Percentiles rank a stretch among this genome's conserved stretches.
phyloP scores from a whole-genome alignment of 2,113 vertebrate genomes.

The Bothrops jararaca region DNA sequence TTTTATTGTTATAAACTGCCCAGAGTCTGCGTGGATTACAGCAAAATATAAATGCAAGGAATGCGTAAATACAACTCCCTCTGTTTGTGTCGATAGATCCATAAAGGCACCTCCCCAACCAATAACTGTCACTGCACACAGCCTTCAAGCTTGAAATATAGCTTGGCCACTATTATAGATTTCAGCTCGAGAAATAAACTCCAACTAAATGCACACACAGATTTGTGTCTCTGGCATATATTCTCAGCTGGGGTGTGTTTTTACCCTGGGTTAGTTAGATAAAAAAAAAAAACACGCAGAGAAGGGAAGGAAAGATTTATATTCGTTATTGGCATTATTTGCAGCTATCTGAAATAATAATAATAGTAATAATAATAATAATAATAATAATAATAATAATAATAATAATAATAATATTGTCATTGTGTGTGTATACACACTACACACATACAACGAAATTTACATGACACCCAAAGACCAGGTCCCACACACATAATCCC shows the following conservation, averaged over 20 bases:
- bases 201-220: background rate
- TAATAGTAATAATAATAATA: too few relatives aligned
- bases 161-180: background rate
- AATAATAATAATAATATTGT: too few relatives aligned
- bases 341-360: background rate
- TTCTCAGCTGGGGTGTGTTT: background rate
- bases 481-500: too few relatives aligned
- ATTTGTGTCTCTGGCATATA: background rate
- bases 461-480: too few relatives aligned
- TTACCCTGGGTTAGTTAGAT: background rate
- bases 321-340: background rate
- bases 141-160: background rate
- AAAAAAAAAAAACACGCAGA: too few relatives aligned
- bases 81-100: background rate
- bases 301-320: too few relatives aligned
- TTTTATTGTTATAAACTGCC: background rate
- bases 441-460: too few relatives aligned
- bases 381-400: too few relatives aligned
- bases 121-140: background rate
- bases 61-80: background rate
- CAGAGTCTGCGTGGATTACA: background rate
- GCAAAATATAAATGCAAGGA: background rate
- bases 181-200: background rate
- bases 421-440: too few relatives aligned
- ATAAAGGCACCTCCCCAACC: background rate